Evolutionary conservation across 2,888 invertebrate genomes (phyloP), one percentile per base, ranked within the genome.

Genomic region (Seira musarum): DNA sequence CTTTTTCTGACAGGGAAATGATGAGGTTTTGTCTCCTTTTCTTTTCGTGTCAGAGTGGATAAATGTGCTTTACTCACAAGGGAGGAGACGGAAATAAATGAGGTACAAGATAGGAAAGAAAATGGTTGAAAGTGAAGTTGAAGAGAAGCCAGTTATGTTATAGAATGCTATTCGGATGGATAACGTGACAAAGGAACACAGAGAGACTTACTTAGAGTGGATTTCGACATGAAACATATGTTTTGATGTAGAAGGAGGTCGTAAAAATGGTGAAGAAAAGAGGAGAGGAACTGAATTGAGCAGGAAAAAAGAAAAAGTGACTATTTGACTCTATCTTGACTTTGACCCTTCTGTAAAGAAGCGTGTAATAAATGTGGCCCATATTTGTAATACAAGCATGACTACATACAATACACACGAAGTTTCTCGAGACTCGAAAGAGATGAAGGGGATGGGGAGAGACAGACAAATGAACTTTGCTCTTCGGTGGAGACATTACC

Each of bases 171-270:
- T n/a, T n/a, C n/a, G n/a, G n/a, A n/a, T n/a, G n/a, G n/a, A n/a
- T n/a, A n/a, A n/a, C n/a, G 13, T 40, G 40, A 40, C 6, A 40
- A n/a, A 71, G 78, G 78, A 78, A 71, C 70, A 78, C 78, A 71
- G 71, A 78, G 71, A 78, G 71, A 70, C 66, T 8, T 5, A 40
- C 40, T 13, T 71, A 71, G 78, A 71, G 78, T 78, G 78, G 78
- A 78, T 78, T 78, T 78, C 78, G 78, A 78, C 78, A 78, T 65
- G 71, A 78, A 71, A 71, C 78, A 78, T 78, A 78, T 78, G 78
- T 78, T 78, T 70, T 78, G 78, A 78, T 71, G 65, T 40, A 40
- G 40, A 5, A n/a, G 71, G 64, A 67, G 61, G 66, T n/a, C n/a
- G n/a, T n/a, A 72, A 65, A 65, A 73, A 65, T 53, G 53, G 64